Base-by-base conservation (phyloP, 2,113 vertebrate species). In the Arenaria interpres region DNA sequence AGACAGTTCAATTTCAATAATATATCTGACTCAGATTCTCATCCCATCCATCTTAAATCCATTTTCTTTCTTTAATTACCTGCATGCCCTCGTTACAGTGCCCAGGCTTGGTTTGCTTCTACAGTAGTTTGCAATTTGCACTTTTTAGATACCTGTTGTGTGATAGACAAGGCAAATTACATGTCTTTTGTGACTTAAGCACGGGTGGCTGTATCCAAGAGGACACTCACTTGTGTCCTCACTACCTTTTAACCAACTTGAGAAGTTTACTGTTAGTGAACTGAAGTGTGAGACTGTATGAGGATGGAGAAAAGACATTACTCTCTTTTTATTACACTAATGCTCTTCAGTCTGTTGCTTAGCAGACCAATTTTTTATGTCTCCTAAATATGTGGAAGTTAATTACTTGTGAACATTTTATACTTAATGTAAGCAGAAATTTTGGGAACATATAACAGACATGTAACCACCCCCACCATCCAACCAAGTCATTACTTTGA, bases 21-120 rank as follows among this genome's bases (percentile, higher is more conserved):
- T 90, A 91, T 50, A 32, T 93, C 85, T 91, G 90, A 89, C 85
- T 96, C 74, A 88, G 71, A 76, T 88, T 88, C 85, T 88, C 85
- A 87, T 88, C 62, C 45, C 88, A 96, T 95, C 75, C 76, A 74
- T 92, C 92, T 96, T 88, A 96, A 97, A 88, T 85, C 88, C 68
- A 50, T 95, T 96, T 92, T 95, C 79, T 88, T 94, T 80, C 83
- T 88, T 90, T 86, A 88, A 92, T 93, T 85, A 90, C 75, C 54
- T 83, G 57, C 62, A 45, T 11, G 6, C 63, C 41, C 63, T 93
- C 7, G 0, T 93, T 68, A 24, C 90, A n/a, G 28, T 80, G 94
- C 67, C 50, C 67, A 50, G 82, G 22, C 67, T 83, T 57, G 39
- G 33, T 79, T 79, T 88, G 54, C 78, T 79, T 74, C n/a, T 67